Evolutionary conservation across 2,113 vertebrate species (phyloP), one percentile per base, ranked within the genome.

Genomic region (Ictalurus furcatus): DNA sequence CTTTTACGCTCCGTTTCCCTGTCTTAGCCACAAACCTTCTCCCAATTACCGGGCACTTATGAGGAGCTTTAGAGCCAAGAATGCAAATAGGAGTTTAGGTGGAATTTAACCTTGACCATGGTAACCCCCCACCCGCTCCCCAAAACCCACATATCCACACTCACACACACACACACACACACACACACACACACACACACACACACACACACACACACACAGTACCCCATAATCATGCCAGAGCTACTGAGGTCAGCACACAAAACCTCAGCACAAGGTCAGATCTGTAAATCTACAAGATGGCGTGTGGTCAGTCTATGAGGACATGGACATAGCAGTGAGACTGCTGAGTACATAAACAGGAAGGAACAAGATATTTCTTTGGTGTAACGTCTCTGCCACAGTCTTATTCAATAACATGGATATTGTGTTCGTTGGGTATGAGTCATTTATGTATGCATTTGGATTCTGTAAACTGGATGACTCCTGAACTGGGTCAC

Each of bases 1-100:
- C 34, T 73, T 90, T 71, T 61, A 44, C 4, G 86, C 73, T 88
- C 73, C 25, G 88, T 71, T 89, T 54, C 84, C 48, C 84, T 80
- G 71, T 85, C 76, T 89, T 81, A 86, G 56, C 85, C 81, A 91
- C 88, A 89, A 89, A 87, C 81, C 88, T 67, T 84, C 88, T 71
- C n/a, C 54, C 73, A 87, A 85, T 91, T 89, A 63, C 85, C 65
- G 14, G 71, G 8, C 54, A 71, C 85, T 85, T 85, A 67, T 69
- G 80, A 87, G 82, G 23, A 59, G 84, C 73, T 73, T 87, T 74
- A 85, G 54, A 69, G 56, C 63, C 81, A 80, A 84, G 82, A 84
- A 52, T 56, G 61, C 61, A 52, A 87, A 79, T 30, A 61, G 85
- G 81, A 89, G 85, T 79, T 76, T 37, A 87, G 85, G 82, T 23